These are phyloP conservation scores for Ormyrus rosae DNA, from an alignment of 2,888 invertebrate species.

Conservation along the genomic window DNA sequence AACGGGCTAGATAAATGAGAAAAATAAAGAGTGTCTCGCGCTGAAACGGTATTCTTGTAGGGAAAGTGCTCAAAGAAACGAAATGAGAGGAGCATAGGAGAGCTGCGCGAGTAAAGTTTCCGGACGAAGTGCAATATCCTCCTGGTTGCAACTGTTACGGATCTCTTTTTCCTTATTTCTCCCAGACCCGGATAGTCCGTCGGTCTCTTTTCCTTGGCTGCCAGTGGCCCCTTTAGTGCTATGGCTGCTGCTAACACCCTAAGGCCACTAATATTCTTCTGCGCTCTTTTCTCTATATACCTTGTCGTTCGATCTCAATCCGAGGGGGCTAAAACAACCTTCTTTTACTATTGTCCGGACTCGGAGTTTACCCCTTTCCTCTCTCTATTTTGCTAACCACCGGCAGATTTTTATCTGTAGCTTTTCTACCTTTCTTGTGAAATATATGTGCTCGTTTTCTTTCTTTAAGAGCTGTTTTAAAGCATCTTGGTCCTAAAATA, in stretches of 20 bases:
- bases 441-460: too few relatives aligned
- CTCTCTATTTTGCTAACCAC: too few relatives aligned
- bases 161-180: conserved; percentile 12
- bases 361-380: neutral
- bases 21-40: neutral
- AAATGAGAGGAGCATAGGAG: conserved; percentile 25
- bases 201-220: neutral
- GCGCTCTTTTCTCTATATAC: neutral
- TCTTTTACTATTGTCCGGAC: neutral
- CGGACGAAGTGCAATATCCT: conserved; percentile 59
- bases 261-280: conserved; percentile 61
- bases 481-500: too few relatives aligned
- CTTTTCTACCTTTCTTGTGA: too few relatives aligned
- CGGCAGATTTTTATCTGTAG: too few relatives aligned
- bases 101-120: conserved; percentile 54
- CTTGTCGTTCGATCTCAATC: too few relatives aligned
- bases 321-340: too few relatives aligned
- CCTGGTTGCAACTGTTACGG: conserved; percentile 39
- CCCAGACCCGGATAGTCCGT: neutral
- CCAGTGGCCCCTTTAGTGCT: neutral
- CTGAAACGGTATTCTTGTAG: neutral
- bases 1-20: neutral
- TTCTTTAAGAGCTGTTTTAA: too few relatives aligned
- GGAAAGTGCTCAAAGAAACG: conserved; percentile 13
- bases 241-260: conserved; percentile 53